Percentiles rank a stretch among this genome's conserved stretches.
Conservation (phyloP, 2,797 vertebrate species). For the Anolis apletophallus region DNA sequence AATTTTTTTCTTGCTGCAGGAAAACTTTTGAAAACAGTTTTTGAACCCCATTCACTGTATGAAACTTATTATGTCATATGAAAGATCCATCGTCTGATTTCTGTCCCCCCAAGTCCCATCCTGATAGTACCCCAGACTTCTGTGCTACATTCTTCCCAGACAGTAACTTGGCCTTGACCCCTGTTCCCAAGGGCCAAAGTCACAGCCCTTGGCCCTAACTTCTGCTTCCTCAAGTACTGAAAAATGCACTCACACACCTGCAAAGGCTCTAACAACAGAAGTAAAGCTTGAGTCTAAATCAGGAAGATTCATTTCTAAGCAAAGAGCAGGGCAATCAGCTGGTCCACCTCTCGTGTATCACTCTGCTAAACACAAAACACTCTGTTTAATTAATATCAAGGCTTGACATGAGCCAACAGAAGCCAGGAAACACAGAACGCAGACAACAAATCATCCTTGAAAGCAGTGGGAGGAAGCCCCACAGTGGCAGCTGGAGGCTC, state of each 20-base stretch:
- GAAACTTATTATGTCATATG: too few relatives aligned
- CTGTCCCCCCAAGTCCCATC: too few relatives aligned
- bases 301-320: slow-evolving; percentile 1
- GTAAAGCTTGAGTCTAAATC: background rate
- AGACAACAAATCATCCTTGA: background rate
- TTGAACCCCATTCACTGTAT: too few relatives aligned
- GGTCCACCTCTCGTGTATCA: slow-evolving; percentile 5
- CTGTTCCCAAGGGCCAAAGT: background rate
- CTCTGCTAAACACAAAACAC: slow-evolving; percentile 49
- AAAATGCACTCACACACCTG: background rate
- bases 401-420: slow-evolving; percentile 54
- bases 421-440: slow-evolving; percentile 40
- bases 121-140: background rate
- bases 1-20: too few relatives aligned
- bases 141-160: background rate
- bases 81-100: too few relatives aligned
- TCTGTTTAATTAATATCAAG: slow-evolving; percentile 52
- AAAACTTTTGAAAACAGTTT: too few relatives aligned
- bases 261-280: background rate
- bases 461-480: slow-evolving; percentile 17
- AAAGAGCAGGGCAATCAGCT: slow-evolving; percentile 7
- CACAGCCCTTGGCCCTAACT: too few relatives aligned
- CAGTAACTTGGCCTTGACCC: background rate
- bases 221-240: background rate
- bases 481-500: background rate